Evolutionary conservation across 2,113 vertebrate species (phyloP).

Genomic region (Anhinga anhinga): DNA sequence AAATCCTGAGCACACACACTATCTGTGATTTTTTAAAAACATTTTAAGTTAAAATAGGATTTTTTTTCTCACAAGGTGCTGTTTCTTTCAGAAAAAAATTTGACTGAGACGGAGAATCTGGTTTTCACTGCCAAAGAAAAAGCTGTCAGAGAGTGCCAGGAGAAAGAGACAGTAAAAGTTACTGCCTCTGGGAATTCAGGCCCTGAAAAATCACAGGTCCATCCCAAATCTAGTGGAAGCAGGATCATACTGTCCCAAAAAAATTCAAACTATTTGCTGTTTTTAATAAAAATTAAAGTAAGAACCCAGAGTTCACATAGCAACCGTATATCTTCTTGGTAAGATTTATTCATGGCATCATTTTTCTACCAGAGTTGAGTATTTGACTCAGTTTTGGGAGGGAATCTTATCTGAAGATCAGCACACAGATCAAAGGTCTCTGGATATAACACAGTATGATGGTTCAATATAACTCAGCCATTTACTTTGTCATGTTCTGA

Average conservation of each 20-base stretch:
- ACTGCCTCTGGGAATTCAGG: neutral
- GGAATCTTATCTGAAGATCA: neutral
- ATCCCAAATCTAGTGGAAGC: neutral
- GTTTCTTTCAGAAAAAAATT: neutral
- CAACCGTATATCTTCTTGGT: neutral
- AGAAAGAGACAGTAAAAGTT: neutral
- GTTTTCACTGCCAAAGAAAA: neutral
- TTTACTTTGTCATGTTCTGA: neutral
- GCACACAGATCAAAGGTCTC: neutral
- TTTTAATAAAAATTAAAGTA: neutral
- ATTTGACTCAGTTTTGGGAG: neutral
- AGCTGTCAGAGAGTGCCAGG: neutral
- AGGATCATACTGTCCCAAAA: neutral
- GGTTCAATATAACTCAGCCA: neutral
- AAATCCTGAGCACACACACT: neutral
- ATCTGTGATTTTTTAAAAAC: neutral
- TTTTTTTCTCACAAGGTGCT: neutral
- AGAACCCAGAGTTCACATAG: neutral
- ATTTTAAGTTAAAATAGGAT: neutral
- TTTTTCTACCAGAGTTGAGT: neutral
- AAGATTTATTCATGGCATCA: neutral
- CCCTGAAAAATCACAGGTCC: neutral
- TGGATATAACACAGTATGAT: neutral
- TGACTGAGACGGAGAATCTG: neutral
- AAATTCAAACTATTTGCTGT: neutral